phyloP scores from a whole-genome alignment of 2,888 invertebrate species.

The Fissipunctia ypsillon region DNA sequence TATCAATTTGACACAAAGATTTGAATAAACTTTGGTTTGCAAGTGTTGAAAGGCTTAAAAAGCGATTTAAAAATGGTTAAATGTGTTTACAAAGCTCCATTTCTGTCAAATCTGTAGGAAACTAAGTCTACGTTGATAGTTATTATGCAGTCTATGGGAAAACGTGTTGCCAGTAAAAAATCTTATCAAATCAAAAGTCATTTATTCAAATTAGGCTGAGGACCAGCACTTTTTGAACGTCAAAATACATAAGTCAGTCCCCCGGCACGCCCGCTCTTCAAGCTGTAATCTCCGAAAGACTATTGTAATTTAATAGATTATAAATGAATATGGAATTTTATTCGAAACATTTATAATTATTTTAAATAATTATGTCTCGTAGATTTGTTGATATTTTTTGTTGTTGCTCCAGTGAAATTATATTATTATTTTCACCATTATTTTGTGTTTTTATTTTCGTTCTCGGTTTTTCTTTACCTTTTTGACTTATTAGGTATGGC shows the following conservation, averaged over 20 bases:
- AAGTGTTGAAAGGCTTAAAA: background rate
- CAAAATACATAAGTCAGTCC: too few relatives aligned
- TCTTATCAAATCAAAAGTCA: too few relatives aligned
- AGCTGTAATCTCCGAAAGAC: conserved; percentile 32
- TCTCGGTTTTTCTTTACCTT: background rate
- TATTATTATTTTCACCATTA: conserved; percentile 61
- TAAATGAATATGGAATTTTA: conserved; percentile 34
- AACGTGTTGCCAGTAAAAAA: too few relatives aligned
- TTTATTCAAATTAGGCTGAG: too few relatives aligned
- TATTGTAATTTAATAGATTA: conserved; percentile 51
- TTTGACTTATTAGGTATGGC: background rate
- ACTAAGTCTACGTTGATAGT: background rate
- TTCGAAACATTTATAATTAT: conserved; percentile 44
- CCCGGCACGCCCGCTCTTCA: too few relatives aligned
- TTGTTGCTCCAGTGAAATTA: conserved; percentile 60
- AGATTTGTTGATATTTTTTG: conserved; percentile 61
- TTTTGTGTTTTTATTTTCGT: conserved; percentile 44
- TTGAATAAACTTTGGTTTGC: background rate
- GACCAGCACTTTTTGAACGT: too few relatives aligned
- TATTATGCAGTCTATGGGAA: background rate
- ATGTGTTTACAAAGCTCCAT: background rate
- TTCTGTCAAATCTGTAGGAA: background rate
- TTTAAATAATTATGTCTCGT: conserved; percentile 48
- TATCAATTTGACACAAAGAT: background rate
- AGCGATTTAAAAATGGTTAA: background rate